A percentile compares a stretch with the other conserved stretches of the same genome.
Conservation (phyloP, 2,113 vertebrate genomes). For the Solenodon paradoxus region DNA sequence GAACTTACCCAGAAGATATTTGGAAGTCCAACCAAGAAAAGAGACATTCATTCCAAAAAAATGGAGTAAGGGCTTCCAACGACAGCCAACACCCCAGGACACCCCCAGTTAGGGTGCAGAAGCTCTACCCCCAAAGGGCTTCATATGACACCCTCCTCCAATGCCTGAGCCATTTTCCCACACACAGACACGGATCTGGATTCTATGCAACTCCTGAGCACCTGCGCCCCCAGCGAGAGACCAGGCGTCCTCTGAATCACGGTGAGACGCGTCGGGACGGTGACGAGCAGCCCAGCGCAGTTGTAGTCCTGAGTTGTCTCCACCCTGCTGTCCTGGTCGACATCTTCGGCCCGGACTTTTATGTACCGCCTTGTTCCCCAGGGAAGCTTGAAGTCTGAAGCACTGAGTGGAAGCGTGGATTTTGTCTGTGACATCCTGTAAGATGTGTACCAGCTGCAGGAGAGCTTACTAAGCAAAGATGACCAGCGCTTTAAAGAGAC, state of each 20-base stretch:
- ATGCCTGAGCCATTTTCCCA: background rate
- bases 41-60: background rate
- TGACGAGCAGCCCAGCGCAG: background rate
- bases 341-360: background rate
- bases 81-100: background rate
- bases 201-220: background rate
- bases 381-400: background rate
- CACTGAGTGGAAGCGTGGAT: background rate
- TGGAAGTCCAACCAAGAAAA: background rate
- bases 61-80: background rate
- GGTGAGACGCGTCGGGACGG: background rate
- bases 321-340: background rate
- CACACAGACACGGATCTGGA: background rate
- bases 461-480: background rate
- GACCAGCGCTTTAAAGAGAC: background rate
- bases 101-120: background rate
- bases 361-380: background rate
- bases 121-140: background rate
- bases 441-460: background rate
- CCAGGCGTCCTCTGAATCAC: background rate
- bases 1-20: background rate
- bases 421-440: background rate
- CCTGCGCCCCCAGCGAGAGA: background rate
- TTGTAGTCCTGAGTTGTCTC: rapidly evolving
- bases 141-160: background rate